Conservation (phyloP, 2,113 vertebrate species). For the Oophaga pumilio region DNA sequence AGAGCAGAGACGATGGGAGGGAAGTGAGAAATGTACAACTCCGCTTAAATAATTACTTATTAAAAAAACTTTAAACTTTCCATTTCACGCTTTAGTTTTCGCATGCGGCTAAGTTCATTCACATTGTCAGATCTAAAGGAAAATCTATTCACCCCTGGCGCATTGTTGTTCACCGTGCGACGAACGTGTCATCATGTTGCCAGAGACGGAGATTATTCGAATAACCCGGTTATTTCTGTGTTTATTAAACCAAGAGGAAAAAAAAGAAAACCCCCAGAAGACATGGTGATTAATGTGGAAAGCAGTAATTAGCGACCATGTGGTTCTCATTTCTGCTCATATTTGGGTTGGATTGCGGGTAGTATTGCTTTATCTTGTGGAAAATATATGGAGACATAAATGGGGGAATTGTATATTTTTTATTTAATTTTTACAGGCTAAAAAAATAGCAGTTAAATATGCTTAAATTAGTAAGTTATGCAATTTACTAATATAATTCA, state of each 20-base stretch:
- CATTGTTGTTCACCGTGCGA: not conserved
- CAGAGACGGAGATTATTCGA: not conserved
- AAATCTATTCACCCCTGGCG: not conserved
- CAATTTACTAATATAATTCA: too few relatives aligned
- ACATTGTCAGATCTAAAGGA: not conserved
- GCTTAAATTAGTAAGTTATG: too few relatives aligned
- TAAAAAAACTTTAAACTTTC: not conserved
- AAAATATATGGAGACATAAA: conserved; percentile 15
- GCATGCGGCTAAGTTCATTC: not conserved
- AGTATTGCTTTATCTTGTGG: conserved; percentile 4
- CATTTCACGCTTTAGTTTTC: conserved; percentile 23
- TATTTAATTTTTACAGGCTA: not conserved
- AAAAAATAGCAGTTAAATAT: too few relatives aligned
- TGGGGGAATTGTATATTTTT: not conserved
- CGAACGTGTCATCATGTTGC: conserved; percentile 4
- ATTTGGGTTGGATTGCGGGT: not conserved
- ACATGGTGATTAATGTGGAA: conserved; percentile 10
- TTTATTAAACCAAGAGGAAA: not conserved
- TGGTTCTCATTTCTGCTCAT: conserved; percentile 24
- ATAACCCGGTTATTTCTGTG: not conserved
- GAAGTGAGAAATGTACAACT: not conserved
- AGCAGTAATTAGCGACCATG: conserved; percentile 12
- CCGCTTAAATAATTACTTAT: not conserved
- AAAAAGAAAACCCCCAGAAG: not conserved
- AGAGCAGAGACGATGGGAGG: not conserved